A percentile compares a stretch with the other conserved stretches of the same genome.
Evolutionary conservation across 2,888 invertebrate species (phyloP).

Genomic region (Lasioglossum malachurum): DNA sequence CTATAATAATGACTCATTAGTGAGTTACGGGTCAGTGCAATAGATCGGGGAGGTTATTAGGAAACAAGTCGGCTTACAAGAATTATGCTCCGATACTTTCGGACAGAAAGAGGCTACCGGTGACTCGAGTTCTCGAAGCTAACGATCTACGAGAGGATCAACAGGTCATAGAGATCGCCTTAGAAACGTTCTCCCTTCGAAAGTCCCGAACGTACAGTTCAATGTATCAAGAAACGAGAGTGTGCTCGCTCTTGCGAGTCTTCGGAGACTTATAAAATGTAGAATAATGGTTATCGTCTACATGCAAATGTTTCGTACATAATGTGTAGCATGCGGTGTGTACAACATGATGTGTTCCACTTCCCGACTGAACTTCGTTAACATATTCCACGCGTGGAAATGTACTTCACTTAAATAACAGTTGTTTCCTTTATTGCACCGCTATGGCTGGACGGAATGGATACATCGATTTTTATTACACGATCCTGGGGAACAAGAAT

Average conservation of each 20-base stretch:
- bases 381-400: neutral
- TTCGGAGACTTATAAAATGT: slow-evolving; percentile 9
- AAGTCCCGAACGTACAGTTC: neutral
- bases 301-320: neutral
- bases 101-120: neutral
- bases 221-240: neutral
- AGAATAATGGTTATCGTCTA: slow-evolving; percentile 11
- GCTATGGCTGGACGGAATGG: neutral
- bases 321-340: neutral
- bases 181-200: neutral
- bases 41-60: neutral
- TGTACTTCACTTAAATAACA: neutral
- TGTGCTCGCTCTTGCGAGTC: neutral
- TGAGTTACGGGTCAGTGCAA: neutral
- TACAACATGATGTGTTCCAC: neutral
- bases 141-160: neutral
- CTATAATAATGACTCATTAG: neutral
- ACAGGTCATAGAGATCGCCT: neutral
- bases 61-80: neutral
- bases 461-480: neutral
- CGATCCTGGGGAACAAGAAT: neutral
- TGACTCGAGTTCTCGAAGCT: neutral
- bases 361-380: slow-evolving; percentile 1
- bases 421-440: neutral
- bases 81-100: neutral